phyloP scores from a whole-genome alignment of 2,888 invertebrate species.

The Timandra comae region DNA sequence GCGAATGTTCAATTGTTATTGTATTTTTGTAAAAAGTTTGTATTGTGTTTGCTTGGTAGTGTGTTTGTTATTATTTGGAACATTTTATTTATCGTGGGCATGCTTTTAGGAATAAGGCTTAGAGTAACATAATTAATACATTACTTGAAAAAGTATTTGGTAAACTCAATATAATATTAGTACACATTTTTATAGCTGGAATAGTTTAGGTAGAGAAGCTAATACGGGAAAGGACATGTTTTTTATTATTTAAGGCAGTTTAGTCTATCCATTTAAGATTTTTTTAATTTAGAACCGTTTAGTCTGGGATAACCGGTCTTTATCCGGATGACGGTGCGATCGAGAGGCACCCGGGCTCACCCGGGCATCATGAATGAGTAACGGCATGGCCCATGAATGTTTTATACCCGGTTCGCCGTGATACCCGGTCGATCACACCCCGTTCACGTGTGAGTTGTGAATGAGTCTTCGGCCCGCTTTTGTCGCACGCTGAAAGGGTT shows the following conservation, averaged over 20 bases:
- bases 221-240: no score
- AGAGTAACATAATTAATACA: no score
- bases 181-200: no score
- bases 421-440: constrained; percentile 45
- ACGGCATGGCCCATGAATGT: constrained; percentile 58
- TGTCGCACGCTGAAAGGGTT: not conserved
- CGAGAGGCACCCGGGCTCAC: constrained; percentile 29
- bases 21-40: no score
- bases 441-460: constrained; percentile 20
- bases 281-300: not conserved
- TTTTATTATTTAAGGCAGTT: not conserved
- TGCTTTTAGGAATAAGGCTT: no score
- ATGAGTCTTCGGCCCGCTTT: not conserved
- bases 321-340: constrained; percentile 36
- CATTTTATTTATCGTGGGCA: no score
- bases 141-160: no score
- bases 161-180: no score
- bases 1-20: no score
- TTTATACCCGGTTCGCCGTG: constrained; percentile 55
- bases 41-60: no score
- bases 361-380: constrained; percentile 63
- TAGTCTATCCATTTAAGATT: not conserved
- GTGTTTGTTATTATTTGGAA: no score
- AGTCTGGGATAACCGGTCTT: constrained; percentile 23
- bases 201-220: no score